phyloP scores from a whole-genome alignment of 2,888 invertebrate genomes.

The Plebejus anna region DNA sequence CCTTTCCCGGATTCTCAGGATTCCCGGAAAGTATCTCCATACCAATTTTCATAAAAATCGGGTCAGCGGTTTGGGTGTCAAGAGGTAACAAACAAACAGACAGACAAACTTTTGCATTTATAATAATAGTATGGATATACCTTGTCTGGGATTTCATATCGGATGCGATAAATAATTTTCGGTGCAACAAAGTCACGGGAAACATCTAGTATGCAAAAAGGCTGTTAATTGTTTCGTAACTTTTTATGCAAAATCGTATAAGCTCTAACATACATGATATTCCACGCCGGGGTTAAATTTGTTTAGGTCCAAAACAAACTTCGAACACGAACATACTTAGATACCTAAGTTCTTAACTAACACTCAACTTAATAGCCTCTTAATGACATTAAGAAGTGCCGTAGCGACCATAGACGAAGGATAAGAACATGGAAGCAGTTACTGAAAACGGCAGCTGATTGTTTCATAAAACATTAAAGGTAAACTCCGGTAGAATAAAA shows the following conservation, averaged over 20 bases:
- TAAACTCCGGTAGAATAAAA: too few relatives aligned
- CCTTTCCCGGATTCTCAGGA: too few relatives aligned
- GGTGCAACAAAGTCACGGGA: background rate
- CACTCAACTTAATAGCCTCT: conserved; percentile 47
- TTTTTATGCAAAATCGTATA: conserved; percentile 8
- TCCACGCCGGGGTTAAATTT: conserved; percentile 25
- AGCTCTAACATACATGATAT: background rate
- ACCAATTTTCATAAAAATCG: too few relatives aligned
- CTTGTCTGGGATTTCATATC: too few relatives aligned
- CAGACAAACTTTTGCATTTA: too few relatives aligned
- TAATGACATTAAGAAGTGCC: conserved; percentile 54
- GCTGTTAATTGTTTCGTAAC: background rate
- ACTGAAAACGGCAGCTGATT: too few relatives aligned
- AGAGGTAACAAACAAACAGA: too few relatives aligned
- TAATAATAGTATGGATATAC: too few relatives aligned
- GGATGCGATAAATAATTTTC: too few relatives aligned
- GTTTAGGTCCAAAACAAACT: conserved; percentile 32
- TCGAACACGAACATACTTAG: conserved; percentile 40
- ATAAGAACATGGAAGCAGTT: background rate
- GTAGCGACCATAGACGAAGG: conserved; percentile 26
- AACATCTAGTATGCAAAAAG: background rate
- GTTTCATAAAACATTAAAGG: too few relatives aligned
- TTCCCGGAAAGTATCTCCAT: too few relatives aligned
- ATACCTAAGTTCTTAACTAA: conserved; percentile 41
- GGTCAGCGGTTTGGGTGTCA: too few relatives aligned